phyloP scores from a whole-genome alignment of 2,888 invertebrate genomes.

The Anoplius nigerrimus region DNA sequence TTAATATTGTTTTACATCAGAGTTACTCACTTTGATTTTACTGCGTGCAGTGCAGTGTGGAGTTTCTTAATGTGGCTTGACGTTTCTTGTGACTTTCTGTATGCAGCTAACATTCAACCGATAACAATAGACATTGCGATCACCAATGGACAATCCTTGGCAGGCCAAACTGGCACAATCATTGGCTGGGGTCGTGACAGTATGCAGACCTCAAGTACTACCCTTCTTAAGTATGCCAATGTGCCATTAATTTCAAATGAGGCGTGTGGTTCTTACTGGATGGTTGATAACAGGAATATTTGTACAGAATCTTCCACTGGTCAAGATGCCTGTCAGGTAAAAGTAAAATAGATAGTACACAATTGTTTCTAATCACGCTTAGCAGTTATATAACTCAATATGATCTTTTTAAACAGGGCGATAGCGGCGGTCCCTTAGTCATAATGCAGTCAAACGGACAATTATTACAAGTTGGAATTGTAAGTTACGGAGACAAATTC shows the following conservation, averaged over 20 bases:
- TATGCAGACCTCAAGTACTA: conserved; percentile 8
- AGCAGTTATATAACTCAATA: too few relatives aligned
- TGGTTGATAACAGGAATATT: conserved; percentile 35
- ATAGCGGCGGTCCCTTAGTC: conserved; percentile 55
- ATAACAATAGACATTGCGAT: conserved; percentile 26
- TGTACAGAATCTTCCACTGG: conserved; percentile 43
- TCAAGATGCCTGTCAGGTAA: conserved; percentile 50
- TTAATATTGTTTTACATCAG: too few relatives aligned
- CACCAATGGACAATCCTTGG: too few relatives aligned
- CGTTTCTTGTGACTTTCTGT: too few relatives aligned
- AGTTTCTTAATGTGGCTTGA: too few relatives aligned
- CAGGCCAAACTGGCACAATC: not conserved
- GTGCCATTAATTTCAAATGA: conserved; percentile 43
- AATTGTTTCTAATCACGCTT: not conserved
- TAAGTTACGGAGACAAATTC: conserved; percentile 49
- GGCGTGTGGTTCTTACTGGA: conserved; percentile 39
- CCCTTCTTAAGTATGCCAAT: conserved; percentile 38
- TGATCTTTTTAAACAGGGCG: conserved; percentile 52
- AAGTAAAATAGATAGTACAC: not conserved
- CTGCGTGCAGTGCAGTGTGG: too few relatives aligned
- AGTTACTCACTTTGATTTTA: too few relatives aligned
- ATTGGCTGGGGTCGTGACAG: conserved; percentile 49
- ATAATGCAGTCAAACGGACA: conserved; percentile 23
- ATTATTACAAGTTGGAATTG: conserved; percentile 50
- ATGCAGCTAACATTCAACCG: not conserved